A percentile compares a stretch with the other conserved stretches of the same genome.
phyloP scores from a whole-genome alignment of 2,113 vertebrate species.

The Tricholaema leucomelas region DNA sequence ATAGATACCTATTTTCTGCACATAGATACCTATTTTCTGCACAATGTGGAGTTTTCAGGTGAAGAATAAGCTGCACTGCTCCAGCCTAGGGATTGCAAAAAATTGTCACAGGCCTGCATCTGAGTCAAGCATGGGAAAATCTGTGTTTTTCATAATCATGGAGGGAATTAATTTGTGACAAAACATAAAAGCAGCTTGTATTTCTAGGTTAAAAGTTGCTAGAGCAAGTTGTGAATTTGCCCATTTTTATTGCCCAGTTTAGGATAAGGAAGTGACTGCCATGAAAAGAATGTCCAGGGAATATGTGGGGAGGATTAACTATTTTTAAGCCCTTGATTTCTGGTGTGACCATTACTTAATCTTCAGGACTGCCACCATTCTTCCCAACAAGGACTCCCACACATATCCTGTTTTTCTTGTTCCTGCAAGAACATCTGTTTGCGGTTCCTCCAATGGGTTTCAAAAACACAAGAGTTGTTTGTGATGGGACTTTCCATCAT shows the following conservation, averaged over 20 bases:
- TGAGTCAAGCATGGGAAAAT: slow-evolving; percentile 35
- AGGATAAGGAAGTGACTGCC: slow-evolving; percentile 49
- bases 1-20: neutral
- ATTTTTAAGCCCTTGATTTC: slow-evolving; percentile 37
- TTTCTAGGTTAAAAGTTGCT: slow-evolving; percentile 38
- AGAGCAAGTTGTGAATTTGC: slow-evolving; percentile 26
- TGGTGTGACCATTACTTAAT: neutral
- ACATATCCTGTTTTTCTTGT: slow-evolving; percentile 61
- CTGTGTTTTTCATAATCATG: neutral
- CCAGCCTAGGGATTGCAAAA: neutral
- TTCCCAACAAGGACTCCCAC: slow-evolving; percentile 51
- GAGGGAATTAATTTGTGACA: neutral
- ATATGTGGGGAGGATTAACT: neutral
- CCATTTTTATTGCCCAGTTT: neutral
- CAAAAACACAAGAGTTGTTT: neutral
- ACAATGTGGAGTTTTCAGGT: neutral
- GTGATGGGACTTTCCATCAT: slow-evolving; percentile 3
- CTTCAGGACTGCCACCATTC: neutral
- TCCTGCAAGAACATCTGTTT: slow-evolving; percentile 53
- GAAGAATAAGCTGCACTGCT: neutral
- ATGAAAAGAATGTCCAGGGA: slow-evolving; percentile 37
- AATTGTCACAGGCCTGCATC: neutral
- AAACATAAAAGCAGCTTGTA: slow-evolving; percentile 18
- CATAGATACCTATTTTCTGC: neutral
- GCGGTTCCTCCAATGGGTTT: neutral